Evolutionary conservation across 2,888 invertebrate genomes (phyloP).

Genomic region (Lucinisca nassula): DNA sequence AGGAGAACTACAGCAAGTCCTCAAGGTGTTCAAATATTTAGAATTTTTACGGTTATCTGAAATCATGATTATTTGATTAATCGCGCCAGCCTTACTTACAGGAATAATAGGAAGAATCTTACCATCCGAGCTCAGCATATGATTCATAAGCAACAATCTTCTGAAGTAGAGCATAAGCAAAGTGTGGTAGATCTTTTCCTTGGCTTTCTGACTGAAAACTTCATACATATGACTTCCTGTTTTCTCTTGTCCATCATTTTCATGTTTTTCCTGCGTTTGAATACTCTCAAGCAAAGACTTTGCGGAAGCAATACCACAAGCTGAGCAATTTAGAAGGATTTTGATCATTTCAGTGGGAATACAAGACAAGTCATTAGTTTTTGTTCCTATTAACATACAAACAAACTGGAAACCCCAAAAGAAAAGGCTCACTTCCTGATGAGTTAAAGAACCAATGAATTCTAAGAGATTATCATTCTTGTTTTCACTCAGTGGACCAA

Average conservation of each 20-base stretch:
- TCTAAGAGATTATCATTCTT: background rate
- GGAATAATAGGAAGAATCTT: no score
- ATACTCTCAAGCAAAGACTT: background rate
- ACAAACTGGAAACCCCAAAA: background rate
- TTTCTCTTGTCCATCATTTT: background rate
- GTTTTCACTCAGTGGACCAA: background rate
- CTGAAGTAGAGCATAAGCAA: slow-evolving; percentile 5
- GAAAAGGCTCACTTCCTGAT: background rate
- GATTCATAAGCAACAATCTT: background rate
- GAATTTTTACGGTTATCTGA: no score
- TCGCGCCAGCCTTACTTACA: no score
- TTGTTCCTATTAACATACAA: background rate
- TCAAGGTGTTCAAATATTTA: no score
- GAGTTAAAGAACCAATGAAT: background rate
- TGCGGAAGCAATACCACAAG: background rate
- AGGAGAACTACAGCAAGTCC: no score
- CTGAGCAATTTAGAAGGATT: background rate
- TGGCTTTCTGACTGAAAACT: background rate
- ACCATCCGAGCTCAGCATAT: background rate
- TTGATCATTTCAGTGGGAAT: background rate
- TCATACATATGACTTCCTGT: background rate
- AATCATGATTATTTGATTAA: no score
- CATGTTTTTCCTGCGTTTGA: background rate
- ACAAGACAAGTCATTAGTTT: background rate
- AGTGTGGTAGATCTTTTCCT: background rate